Base-by-base conservation (phyloP, 2,113 vertebrate genomes). In the Psilopogon haemacephalus region DNA sequence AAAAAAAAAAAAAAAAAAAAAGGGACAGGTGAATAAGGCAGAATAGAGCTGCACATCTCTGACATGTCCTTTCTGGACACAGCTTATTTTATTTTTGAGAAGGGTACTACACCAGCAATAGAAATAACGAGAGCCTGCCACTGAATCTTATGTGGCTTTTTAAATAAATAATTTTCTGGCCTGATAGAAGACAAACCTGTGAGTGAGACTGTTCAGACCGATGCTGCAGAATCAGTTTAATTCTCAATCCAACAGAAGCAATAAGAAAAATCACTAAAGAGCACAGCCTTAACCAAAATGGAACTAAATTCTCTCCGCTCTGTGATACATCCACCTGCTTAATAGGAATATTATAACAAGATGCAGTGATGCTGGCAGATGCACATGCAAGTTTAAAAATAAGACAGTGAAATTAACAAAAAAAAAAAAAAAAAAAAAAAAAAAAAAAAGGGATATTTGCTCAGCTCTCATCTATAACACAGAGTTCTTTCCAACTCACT, bases 401-500 rank as follows among this genome's bases (percentile, higher is more conserved):
- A 94, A 96, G 91, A 86, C 19, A 78, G 83, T 93, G 77, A 95
- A 95, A 95, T 95, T 93, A 96, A 86, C 76, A 6, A 55, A 64
- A 69, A 64, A 71, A 18, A 37, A 50, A 40, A 59, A 68, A 69
- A 71, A 79, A 65, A 85, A 63, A 71, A 73, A 71, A 85, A 74
- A 84, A 71, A 58, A n/a, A n/a, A n/a, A n/a, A n/a, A n/a, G n/a
- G 90, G 48, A 62, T 94, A 93, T 96, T 95, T 94, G 84, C 90
- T 89, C 81, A 87, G 92, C 67, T 89, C 72, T 92, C 64, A 73
- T 95, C 89, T 94, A 89, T 95, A 95, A 95, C 94, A 92, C n/a
- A 74, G 87, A 94, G 91, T 95, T 95, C 95, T 85, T 96, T 96
- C 93, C 93, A 96, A 85, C 75, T 96, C 89, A 88, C 94, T 92